phyloP scores from a whole-genome alignment of 2,113 vertebrate species.

The Cynocephalus volans region DNA sequence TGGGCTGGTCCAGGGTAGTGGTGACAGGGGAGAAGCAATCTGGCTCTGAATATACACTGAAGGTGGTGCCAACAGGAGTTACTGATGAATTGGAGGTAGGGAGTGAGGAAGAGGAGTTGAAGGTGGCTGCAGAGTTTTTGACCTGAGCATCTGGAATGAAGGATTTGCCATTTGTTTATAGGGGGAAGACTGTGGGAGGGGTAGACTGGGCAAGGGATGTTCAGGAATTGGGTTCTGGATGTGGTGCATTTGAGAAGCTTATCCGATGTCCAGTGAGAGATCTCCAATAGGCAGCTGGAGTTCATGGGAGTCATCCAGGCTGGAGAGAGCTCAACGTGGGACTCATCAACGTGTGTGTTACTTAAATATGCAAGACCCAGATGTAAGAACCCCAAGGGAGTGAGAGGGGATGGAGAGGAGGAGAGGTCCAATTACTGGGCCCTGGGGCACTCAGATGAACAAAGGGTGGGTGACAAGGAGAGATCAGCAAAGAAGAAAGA shows the following conservation, averaged over 20 bases:
- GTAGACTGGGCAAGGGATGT: background rate
- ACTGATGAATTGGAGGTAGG: background rate
- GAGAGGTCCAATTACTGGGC: background rate
- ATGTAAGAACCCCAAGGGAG: background rate
- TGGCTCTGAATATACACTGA: background rate
- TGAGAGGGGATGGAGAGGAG: background rate
- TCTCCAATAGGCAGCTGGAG: background rate
- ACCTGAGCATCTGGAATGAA: background rate
- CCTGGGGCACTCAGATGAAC: background rate
- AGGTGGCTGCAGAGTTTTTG: background rate
- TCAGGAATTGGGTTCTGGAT: background rate
- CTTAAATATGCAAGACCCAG: background rate
- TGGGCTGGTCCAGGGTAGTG: background rate
- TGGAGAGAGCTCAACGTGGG: background rate
- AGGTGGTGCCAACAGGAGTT: background rate
- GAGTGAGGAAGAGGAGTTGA: background rate
- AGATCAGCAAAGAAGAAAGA: background rate
- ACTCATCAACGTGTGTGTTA: background rate
- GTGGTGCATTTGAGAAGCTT: background rate
- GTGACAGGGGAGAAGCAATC: background rate
- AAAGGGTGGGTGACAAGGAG: background rate
- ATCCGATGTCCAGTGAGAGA: background rate
- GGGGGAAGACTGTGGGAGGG: background rate
- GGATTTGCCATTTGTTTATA: background rate
- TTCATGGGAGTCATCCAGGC: background rate